Conservation (phyloP, 2,888 invertebrate species). For the Melanchra persicariae region DNA sequence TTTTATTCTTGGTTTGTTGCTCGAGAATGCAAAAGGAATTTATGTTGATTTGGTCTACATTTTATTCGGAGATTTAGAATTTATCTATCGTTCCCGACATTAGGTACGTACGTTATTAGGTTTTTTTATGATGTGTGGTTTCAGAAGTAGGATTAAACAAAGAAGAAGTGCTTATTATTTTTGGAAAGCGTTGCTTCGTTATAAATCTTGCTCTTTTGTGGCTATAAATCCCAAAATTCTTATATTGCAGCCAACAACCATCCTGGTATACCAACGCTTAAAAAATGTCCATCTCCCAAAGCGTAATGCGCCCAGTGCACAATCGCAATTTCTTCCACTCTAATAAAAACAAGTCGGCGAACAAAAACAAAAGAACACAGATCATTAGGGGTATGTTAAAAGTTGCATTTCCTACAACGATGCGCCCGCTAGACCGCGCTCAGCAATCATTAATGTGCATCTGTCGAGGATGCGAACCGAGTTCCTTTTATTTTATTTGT, state of each 20-base stretch:
- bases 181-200: too few species aligned
- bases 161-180: too few species aligned
- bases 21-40: background rate
- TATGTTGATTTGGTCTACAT: background rate
- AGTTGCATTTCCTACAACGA: slow-evolving; percentile 53
- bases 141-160: too few species aligned
- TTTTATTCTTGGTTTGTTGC: slow-evolving; percentile 32
- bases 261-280: background rate
- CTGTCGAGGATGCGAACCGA: slow-evolving; percentile 15
- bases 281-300: background rate
- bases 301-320: slow-evolving; percentile 1
- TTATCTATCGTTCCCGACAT: too few species aligned
- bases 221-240: too few species aligned
- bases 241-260: background rate
- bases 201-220: background rate
- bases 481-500: slow-evolving; percentile 12
- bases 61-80: background rate
- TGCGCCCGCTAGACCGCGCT: slow-evolving; percentile 21
- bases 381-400: slow-evolving; percentile 62
- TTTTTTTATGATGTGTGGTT: too few species aligned
- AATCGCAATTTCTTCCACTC: slow-evolving; percentile 32
- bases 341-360: slow-evolving; percentile 35
- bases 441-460: slow-evolving; percentile 60
- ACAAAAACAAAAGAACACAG: slow-evolving; percentile 46
- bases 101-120: too few species aligned